Base-by-base conservation (phyloP, 2,797 vertebrate species). In the Coendou prehensilis region DNA sequence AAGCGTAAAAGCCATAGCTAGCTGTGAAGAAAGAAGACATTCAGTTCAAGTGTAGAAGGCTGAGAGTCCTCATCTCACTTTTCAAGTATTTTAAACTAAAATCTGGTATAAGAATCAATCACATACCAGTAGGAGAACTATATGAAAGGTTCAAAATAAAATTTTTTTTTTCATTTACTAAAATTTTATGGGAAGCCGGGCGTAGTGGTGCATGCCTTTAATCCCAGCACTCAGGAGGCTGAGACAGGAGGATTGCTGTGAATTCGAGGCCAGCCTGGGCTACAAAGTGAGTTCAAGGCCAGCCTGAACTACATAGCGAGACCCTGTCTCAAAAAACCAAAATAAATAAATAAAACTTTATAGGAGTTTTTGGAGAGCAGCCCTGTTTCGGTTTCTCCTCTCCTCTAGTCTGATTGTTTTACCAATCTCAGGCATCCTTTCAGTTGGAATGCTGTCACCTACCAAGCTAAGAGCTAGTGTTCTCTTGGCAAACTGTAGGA, bases 311-410 rank as follows among this genome's bases (percentile, higher is more conserved):
- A n/a, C 64, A 67, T 18, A 67, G 64, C 7, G 13, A 67, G 33
- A 67, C 33, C 64, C 64, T 67, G 15, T 67, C 33, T 67, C 33
- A 18, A n/a, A 18, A 64, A 69, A 9, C n/a, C 6, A 7, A 69
- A 69, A 67, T 33, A 64, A 64, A 30, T 30, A n/a, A n/a, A 67
- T 81, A 76, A 85, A 47, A 28, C 47, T 54, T 59, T 90, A 89
- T 75, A 94, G 87, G 92, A 71, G 69, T 96, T 94, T 96, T 82
- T 96, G 33, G 94, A 94, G 84, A 97, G 52, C 75, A 86, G 6
- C 17, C 1, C 17, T 80, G 64, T 67, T n/a, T 56, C 28, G 41
- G 18, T 15, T 57, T 14, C 18, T 85, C 52, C 80, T 92, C 82
- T 84, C 14, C 23, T 79, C 59, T 87, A 56, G 37, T 89, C 54